phyloP scores from a whole-genome alignment of 2,888 invertebrate species.

The Rapana venosa region DNA sequence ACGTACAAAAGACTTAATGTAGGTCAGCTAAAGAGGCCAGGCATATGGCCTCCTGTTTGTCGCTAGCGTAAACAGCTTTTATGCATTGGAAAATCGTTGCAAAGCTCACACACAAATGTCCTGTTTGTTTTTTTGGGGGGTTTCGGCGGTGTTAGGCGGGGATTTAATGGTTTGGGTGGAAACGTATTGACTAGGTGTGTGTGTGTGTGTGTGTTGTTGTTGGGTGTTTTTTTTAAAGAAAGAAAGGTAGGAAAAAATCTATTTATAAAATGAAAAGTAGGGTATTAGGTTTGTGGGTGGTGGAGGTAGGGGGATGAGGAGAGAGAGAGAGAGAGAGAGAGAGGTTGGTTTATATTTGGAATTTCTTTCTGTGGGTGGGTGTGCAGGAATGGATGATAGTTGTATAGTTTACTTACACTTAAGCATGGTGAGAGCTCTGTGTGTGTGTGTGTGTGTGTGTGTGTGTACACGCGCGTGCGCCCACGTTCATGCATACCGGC shows the following conservation, averaged over 20 bases:
- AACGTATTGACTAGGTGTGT: neutral
- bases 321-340: slow-evolving; percentile 21
- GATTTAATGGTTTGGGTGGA: neutral
- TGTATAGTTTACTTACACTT: neutral
- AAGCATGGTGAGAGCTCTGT: neutral
- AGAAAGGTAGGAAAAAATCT: neutral
- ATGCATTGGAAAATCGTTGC: too few relatives aligned
- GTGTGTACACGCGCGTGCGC: neutral
- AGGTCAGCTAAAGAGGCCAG: too few relatives aligned
- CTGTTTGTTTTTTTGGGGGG: too few relatives aligned
- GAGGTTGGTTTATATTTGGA: neutral
- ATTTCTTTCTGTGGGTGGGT: neutral
- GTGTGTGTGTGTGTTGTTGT: slow-evolving; percentile 26
- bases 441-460: slow-evolving; percentile 8
- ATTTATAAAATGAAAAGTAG: neutral
- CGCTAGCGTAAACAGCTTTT: too few relatives aligned
- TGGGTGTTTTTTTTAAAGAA: neutral
- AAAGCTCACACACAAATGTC: too few relatives aligned
- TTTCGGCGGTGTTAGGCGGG: too few relatives aligned
- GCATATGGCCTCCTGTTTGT: too few relatives aligned
- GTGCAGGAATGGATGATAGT: neutral
- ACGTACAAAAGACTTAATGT: too few relatives aligned
- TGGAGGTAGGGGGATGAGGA: neutral
- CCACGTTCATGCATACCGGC: neutral
- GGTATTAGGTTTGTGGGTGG: neutral